A percentile compares a stretch with the other conserved stretches of the same genome.
Evolutionary conservation across 2,797 vertebrate genomes (phyloP).

Genomic region (Iguana delicatissima): DNA sequence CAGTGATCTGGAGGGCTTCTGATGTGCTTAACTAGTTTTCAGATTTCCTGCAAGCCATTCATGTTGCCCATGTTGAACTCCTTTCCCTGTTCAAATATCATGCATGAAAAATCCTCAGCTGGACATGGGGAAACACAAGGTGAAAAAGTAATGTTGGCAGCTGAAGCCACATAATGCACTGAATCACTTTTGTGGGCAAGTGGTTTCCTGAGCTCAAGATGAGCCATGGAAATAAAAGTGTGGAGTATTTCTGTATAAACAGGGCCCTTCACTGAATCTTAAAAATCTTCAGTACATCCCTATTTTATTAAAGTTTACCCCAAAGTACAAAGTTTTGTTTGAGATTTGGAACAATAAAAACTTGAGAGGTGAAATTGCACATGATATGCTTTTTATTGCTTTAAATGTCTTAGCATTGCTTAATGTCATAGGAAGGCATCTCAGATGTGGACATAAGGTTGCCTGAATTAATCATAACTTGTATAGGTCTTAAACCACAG

Average conservation of each 20-base stretch:
- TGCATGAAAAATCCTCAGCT: not conserved
- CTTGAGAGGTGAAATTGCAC: not conserved
- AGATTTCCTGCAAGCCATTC: not conserved
- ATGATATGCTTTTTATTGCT: not conserved
- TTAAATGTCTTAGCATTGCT: not conserved
- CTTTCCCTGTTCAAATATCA: not conserved
- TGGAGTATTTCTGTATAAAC: not conserved
- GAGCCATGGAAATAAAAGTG: not conserved
- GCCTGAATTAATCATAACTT: not conserved
- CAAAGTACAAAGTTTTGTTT: not conserved
- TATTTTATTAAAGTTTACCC: not conserved
- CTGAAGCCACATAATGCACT: not conserved
- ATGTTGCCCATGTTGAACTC: not conserved
- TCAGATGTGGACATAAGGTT: not conserved
- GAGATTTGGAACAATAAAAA: not conserved
- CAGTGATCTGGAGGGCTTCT: not conserved
- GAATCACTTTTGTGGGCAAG: not conserved
- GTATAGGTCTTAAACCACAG: not conserved
- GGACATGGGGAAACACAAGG: not conserved
- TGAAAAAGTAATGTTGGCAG: not conserved
- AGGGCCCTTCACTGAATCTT: not conserved
- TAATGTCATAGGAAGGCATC: not conserved
- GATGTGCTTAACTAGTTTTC: not conserved
- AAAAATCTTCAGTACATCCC: not conserved
- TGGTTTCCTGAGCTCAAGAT: not conserved